phyloP scores from a whole-genome alignment of 2,888 invertebrate genomes.

The Agrochola litura region DNA sequence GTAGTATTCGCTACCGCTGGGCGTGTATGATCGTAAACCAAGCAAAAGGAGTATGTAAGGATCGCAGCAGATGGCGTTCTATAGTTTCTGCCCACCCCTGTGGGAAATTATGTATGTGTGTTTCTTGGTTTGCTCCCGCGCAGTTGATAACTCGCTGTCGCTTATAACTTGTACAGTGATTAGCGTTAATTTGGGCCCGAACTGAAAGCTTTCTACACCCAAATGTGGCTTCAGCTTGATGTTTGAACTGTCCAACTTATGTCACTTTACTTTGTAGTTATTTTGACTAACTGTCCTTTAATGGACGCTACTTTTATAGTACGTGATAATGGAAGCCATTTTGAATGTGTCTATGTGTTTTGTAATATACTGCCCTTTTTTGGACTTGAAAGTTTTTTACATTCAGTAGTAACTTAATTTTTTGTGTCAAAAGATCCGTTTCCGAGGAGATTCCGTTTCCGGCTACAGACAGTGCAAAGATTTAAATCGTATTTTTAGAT shows the following conservation, averaged over 20 bases:
- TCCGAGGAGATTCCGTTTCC: background rate
- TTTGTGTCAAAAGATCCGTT: background rate
- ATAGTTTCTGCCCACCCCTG: background rate
- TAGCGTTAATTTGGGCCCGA: conserved; percentile 57
- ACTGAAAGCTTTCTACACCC: conserved; percentile 63
- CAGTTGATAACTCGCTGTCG: background rate
- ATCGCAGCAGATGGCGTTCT: background rate
- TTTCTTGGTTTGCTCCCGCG: background rate
- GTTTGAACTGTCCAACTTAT: conserved; percentile 34
- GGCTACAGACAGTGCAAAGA: background rate
- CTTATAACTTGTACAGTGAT: conserved; percentile 56
- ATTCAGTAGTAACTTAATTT: background rate
- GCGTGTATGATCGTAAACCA: background rate
- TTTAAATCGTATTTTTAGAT: background rate
- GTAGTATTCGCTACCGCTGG: background rate
- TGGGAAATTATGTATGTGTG: background rate
- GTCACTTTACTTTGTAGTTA: conserved; percentile 29
- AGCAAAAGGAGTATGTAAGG: background rate
- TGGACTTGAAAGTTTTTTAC: background rate
- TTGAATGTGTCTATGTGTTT: background rate
- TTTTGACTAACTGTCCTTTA: conserved; percentile 22
- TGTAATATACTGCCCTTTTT: background rate
- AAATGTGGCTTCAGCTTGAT: conserved; percentile 59
- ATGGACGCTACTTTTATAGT: conserved; percentile 11
- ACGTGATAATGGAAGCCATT: conserved; percentile 31